phyloP scores from a whole-genome alignment of 2,797 vertebrate genomes.

The Margarornis squamiger region DNA sequence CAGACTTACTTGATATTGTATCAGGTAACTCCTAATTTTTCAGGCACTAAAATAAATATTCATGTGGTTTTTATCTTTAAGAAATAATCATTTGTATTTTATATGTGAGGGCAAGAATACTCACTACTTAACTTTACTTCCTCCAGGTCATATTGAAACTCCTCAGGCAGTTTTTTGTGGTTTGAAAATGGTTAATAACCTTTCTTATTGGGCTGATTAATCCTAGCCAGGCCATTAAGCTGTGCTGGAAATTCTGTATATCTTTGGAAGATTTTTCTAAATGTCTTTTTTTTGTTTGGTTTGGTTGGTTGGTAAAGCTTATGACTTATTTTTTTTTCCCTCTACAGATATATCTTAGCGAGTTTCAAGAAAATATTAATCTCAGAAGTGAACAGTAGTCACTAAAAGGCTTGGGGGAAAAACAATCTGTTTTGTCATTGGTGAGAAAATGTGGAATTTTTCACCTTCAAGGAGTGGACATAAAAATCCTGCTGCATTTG shows the following conservation, averaged over 20 bases:
- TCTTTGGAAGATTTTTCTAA: not conserved
- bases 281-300: not conserved
- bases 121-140: not conserved
- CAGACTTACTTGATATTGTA: not conserved
- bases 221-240: not conserved
- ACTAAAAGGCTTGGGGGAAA: not conserved
- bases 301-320: not conserved
- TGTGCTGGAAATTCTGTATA: not conserved
- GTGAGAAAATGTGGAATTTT: not conserved
- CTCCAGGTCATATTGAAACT: not conserved
- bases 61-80: not conserved
- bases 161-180: not conserved
- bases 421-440: rapidly evolving
- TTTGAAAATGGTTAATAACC: not conserved
- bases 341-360: not conserved
- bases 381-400: not conserved
- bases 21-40: not conserved
- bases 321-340: not conserved
- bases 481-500: not conserved
- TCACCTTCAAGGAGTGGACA: not conserved
- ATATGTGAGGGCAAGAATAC: not conserved
- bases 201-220: not conserved
- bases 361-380: not conserved
- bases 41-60: not conserved
- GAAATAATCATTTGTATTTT: not conserved